Conservation (phyloP, 2,113 vertebrate species). For the Malurus melanocephalus region DNA sequence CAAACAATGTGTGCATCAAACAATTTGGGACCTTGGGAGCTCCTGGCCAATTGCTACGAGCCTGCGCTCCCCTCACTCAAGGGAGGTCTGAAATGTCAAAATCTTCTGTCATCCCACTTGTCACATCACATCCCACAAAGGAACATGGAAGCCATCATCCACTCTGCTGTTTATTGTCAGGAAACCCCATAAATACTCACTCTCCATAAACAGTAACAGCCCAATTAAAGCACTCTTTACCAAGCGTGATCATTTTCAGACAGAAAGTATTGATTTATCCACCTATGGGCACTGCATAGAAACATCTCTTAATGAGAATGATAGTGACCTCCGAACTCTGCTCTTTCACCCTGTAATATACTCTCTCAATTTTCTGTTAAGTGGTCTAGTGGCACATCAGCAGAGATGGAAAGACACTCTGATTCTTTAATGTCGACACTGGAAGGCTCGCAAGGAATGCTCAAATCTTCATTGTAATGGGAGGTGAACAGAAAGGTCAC, state of each 20-base stretch:
- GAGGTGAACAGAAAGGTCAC: constrained; percentile 54
- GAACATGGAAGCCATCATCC: constrained; percentile 42
- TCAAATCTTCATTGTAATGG: constrained; percentile 66
- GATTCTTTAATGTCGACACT: constrained; percentile 61
- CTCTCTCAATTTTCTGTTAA: constrained; percentile 74
- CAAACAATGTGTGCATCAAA: neutral
- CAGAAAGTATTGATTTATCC: constrained; percentile 72
- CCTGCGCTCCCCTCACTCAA: neutral
- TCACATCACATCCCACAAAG: constrained; percentile 43
- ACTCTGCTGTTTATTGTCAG: constrained; percentile 62
- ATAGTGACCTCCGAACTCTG: constrained; percentile 69
- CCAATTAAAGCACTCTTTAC: constrained; percentile 74
- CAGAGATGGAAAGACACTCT: constrained; percentile 60
- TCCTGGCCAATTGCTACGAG: neutral
- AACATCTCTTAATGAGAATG: constrained; percentile 75
- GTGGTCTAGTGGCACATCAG: constrained; percentile 59
- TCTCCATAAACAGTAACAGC: constrained; percentile 63
- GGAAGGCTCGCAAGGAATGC: constrained; percentile 50
- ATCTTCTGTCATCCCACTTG: constrained; percentile 43
- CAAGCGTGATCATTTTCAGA: constrained; percentile 70
- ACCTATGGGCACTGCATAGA: constrained; percentile 69
- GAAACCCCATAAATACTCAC: constrained; percentile 53
- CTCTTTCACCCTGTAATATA: constrained; percentile 69
- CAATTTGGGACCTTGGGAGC: constrained; percentile 18
- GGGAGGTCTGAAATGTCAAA: constrained; percentile 63